Percentiles rank a stretch among this genome's conserved stretches.
Conservation (phyloP, 2,797 vertebrate genomes). For the Spatula clypeata region DNA sequence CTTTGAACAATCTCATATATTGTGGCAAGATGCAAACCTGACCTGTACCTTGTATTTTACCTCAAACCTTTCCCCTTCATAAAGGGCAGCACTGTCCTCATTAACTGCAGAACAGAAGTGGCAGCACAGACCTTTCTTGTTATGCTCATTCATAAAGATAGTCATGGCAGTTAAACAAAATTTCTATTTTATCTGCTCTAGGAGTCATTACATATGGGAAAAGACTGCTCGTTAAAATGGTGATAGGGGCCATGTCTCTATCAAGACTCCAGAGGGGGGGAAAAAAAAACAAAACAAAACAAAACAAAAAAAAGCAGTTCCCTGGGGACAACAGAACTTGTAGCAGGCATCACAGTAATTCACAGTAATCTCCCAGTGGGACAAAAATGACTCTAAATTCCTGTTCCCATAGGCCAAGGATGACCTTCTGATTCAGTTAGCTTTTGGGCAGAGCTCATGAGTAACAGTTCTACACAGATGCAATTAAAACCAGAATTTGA, state of each 20-base stretch:
- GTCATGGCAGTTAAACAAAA: rapidly evolving
- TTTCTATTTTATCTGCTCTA: background rate
- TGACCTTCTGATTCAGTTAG: background rate
- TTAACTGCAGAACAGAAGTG: background rate
- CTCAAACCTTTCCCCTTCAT: background rate
- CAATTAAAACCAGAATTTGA: background rate
- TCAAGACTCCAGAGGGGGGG: background rate
- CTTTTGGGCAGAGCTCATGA: background rate
- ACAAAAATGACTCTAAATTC: background rate
- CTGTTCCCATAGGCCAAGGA: background rate
- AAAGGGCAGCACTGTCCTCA: background rate
- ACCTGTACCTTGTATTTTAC: background rate
- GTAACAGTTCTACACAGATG: background rate
- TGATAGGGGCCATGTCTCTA: background rate
- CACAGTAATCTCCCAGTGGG: background rate
- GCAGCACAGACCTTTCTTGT: background rate
- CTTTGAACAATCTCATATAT: background rate
- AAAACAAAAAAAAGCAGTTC: background rate
- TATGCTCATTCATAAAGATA: background rate
- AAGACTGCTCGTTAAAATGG: background rate
- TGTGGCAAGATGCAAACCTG: background rate
- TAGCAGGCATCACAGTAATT: background rate
- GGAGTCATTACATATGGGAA: background rate
- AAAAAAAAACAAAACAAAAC: slow-evolving; percentile 1
- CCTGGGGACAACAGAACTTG: background rate